These are phyloP conservation scores for Zapus hudsonius DNA, from an alignment of 2,113 vertebrate genomes.

Conservation along the genomic window DNA sequence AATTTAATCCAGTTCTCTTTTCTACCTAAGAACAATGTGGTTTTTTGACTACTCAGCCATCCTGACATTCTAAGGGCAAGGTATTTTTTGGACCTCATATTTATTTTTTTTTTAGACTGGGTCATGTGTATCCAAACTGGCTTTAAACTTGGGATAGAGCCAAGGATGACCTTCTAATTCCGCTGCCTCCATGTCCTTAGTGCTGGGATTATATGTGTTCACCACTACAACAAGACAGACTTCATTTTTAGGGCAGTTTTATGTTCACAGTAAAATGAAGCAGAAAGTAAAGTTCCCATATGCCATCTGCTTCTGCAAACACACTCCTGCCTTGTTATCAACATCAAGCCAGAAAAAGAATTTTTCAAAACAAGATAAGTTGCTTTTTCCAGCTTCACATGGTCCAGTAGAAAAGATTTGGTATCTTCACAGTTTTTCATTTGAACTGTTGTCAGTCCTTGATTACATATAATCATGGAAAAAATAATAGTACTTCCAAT, in stretches of 20 bases:
- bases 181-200: too few relatives aligned
- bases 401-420: conserved; percentile 31
- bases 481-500: conserved; percentile 60
- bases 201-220: background rate
- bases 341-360: background rate
- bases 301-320: background rate
- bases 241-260: conserved; percentile 21
- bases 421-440: conserved; percentile 29
- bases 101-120: background rate
- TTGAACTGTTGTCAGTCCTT: conserved; percentile 49
- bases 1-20: conserved; percentile 24
- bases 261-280: background rate
- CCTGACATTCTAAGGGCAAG: background rate
- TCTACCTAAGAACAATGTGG: background rate
- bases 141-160: background rate
- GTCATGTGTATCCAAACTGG: background rate
- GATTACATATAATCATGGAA: conserved; percentile 72
- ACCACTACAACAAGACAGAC: background rate
- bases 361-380: conserved; percentile 4
- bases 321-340: background rate
- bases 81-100: background rate
- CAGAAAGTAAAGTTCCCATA: background rate
- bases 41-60: too few relatives aligned
- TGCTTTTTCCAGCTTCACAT: background rate
- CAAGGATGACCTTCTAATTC: background rate